Base-by-base conservation (phyloP, 1,140 invertebrate genomes). In the Drosophila quadrilineata region DNA sequence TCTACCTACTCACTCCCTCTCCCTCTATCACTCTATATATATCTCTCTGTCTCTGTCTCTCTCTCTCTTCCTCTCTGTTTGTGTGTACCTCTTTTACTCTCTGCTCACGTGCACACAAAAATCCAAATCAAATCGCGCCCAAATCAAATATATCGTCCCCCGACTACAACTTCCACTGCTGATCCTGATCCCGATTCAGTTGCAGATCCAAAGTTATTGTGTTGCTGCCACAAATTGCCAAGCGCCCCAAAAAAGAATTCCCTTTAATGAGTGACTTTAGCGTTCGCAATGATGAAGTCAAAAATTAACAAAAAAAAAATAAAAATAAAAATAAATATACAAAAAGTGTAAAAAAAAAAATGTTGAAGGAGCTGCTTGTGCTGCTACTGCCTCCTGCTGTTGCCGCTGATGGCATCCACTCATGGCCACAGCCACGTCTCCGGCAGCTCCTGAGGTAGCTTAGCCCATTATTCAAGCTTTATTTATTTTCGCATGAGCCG, bases 381-480 rank as follows among this genome's bases (percentile, higher is more conserved):
- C 19, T 49, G 22, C 14, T 28, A 14, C 24, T 41, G n/a, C 9
- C 17, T 16, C 2, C 19, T 10, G 21, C 22, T 17, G 14, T 12
- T 21, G 54, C 68, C 73, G 69, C 73, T n/a, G n/a, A n/a, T n/a
- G n/a, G n/a, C n/a, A n/a, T n/a, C n/a, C n/a, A n/a, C n/a, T n/a
- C n/a, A n/a, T n/a, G n/a, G n/a, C n/a, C n/a, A n/a, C n/a, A n/a
- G n/a, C n/a, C n/a, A n/a, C n/a, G n/a, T n/a, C n/a, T n/a, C n/a
- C n/a, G n/a, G n/a, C n/a, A n/a, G n/a, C n/a, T n/a, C n/a, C n/a
- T 66, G 74, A 60, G 71, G 74, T 74, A 84, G 74, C 79, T 84
- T 84, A 85, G 79, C 71, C 69, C 79, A 85, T 85, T 85, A 85
- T 75, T 85, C 80, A 85, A 73, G 62, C 71, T 85, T 85, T 85